Evolutionary conservation across 2,888 invertebrate species (phyloP), one percentile per base, ranked within the genome.

Genomic region (Anarsia innoxiella): DNA sequence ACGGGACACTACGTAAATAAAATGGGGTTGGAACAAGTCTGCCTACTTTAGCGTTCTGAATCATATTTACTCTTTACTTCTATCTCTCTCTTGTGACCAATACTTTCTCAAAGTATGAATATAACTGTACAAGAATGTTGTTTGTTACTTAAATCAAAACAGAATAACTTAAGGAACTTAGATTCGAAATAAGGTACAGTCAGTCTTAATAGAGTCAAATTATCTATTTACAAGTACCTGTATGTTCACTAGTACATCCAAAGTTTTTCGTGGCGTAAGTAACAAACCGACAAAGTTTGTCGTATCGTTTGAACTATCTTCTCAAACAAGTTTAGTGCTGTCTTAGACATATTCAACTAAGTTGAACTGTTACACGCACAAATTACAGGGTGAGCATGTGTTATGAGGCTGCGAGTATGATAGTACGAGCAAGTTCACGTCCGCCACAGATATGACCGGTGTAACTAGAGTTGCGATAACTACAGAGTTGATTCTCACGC

Each of bases 401-500:
- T 67, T 64, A 66, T 59, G 51, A 46, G 53, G 53, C 52, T 49
- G 12, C 19, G 32, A 12, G 32, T 13, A n/a, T 13, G 25, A 28
- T 19, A 11, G 28, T 5, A 14, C 2, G 23, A 25, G 49, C 48
- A 63, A 66, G 69, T 69, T 66, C 53, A 62, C 62, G 73, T 75
- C 77, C 51, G 61, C 59, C 63, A 56, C 76, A 78, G 73, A 72
- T 72, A 73, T 69, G 67, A 66, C 70, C 63, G 59, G 53, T 61
- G 59, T 16, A 13, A 14, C 23, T 37, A 19, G 12, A 35, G 19
- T 39, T 36, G 27, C 36, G 68, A 71, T 65, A 74, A 59, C 61
- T 65, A 63, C 49, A 46, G 51, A 55, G 55, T 53, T 53, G 44
- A 53, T 59, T 53, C 56, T 65, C 57, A 48, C 56, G 60, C 61